Evolutionary conservation across 2,797 vertebrate genomes (phyloP).

Genomic region (Stomatorhinus walkeri): DNA sequence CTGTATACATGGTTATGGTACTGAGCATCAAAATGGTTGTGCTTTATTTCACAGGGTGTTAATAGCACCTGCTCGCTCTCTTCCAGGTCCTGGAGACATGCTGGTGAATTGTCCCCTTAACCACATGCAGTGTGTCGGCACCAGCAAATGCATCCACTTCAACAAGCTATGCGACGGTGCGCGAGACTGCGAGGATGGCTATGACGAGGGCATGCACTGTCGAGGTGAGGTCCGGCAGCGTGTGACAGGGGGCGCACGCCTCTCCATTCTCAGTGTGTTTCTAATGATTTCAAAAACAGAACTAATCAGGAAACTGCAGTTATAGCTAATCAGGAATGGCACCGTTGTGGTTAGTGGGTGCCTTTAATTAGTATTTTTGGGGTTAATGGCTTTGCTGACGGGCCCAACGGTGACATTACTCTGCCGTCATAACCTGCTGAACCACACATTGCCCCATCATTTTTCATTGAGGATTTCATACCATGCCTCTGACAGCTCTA

Average conservation of each 20-base stretch:
- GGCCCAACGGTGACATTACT: not conserved
- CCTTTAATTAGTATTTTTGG: not conserved
- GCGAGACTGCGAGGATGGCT: constrained; percentile 66
- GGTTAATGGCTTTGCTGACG: not conserved
- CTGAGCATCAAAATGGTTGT: not conserved
- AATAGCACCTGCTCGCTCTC: constrained; percentile 20
- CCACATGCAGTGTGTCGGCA: constrained; percentile 63
- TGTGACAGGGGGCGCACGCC: not conserved
- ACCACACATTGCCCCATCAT: not conserved
- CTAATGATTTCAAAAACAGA: not conserved
- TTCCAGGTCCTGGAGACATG: constrained; percentile 59
- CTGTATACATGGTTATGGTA: not conserved
- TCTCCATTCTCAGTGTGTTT: not conserved
- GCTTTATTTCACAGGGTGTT: constrained; percentile 14
- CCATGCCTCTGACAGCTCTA: not conserved
- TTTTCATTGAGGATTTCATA: not conserved
- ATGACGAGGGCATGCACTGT: constrained; percentile 71
- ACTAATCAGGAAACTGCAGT: not conserved
- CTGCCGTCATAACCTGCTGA: not conserved
- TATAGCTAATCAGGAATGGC: not conserved
- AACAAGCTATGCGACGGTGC: constrained; percentile 68
- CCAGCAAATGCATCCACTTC: constrained; percentile 63
- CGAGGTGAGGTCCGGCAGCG: constrained; percentile 55
- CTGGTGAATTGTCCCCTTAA: constrained; percentile 61
- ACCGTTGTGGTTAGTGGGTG: not conserved